phyloP scores from a whole-genome alignment of 2,113 vertebrate genomes.

The Tyto alba region DNA sequence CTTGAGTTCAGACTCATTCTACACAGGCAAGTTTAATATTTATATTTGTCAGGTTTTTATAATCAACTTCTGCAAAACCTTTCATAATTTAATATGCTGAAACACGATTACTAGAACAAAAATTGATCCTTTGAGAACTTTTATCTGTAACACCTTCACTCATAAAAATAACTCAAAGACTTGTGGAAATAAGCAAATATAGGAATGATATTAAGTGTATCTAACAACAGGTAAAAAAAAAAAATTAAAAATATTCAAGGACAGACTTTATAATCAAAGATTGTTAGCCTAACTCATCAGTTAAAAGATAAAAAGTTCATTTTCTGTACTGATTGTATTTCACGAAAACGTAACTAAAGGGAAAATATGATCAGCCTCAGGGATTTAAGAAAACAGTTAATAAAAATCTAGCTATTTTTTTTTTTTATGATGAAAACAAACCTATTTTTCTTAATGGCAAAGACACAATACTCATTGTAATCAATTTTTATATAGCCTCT shows the following conservation, averaged over 20 bases:
- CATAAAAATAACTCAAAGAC: not conserved
- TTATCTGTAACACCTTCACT: not conserved
- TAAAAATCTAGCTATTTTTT: constrained; percentile 7
- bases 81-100: not conserved
- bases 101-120: not conserved
- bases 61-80: not conserved
- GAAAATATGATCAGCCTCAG: not conserved
- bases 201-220: not conserved
- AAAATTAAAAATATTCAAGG: not conserved
- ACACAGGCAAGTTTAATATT: not conserved
- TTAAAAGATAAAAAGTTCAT: not conserved
- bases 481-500: constrained; percentile 19
- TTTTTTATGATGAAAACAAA: constrained; percentile 18
- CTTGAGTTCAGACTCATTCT: not conserved
- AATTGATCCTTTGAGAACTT: not conserved
- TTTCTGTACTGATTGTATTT: not conserved
- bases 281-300: not conserved
- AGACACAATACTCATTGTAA: not conserved
- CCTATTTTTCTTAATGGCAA: constrained; percentile 5
- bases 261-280: not conserved
- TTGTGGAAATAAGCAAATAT: not conserved
- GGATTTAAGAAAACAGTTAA: constrained; percentile 40
- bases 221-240: not conserved
- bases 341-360: not conserved
- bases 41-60: not conserved